Conservation (phyloP, 2,113 vertebrate genomes). For the Alouatta palliata region DNA sequence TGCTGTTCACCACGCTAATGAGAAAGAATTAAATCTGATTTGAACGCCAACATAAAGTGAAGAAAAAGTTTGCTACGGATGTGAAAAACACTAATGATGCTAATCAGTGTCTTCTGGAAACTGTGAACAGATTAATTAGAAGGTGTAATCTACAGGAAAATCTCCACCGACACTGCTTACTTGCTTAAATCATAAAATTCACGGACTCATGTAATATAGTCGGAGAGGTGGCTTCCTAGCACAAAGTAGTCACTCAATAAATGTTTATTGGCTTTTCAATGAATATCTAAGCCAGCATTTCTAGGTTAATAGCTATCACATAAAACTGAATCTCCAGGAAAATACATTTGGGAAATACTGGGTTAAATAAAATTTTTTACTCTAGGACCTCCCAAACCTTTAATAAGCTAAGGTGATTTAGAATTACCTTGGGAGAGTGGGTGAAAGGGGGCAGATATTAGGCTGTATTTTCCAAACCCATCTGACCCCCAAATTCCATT, state of each 20-base stretch:
- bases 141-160: slow-evolving; percentile 27
- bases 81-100: background rate
- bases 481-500: background rate
- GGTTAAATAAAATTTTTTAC: slow-evolving; percentile 45
- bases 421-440: background rate
- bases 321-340: slow-evolving; percentile 59
- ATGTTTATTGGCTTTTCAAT: slow-evolving; percentile 48
- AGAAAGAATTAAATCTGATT: slow-evolving; percentile 3
- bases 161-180: slow-evolving; percentile 11
- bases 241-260: slow-evolving; percentile 45
- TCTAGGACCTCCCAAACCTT: slow-evolving; percentile 12
- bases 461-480: background rate
- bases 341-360: slow-evolving; percentile 39
- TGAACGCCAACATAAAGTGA: background rate
- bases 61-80: background rate
- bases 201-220: background rate
- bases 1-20: background rate
- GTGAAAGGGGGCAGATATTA: background rate
- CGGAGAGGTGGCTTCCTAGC: slow-evolving; percentile 10
- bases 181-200: slow-evolving; percentile 51
- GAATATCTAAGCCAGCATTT: slow-evolving; percentile 46
- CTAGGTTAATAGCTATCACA: slow-evolving; percentile 48
- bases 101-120: background rate
- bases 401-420: background rate
- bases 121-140: slow-evolving; percentile 15